Evolutionary conservation across 2,888 invertebrate genomes (phyloP), one percentile per base, ranked within the genome.

Genomic region (Melieria picta): DNA sequence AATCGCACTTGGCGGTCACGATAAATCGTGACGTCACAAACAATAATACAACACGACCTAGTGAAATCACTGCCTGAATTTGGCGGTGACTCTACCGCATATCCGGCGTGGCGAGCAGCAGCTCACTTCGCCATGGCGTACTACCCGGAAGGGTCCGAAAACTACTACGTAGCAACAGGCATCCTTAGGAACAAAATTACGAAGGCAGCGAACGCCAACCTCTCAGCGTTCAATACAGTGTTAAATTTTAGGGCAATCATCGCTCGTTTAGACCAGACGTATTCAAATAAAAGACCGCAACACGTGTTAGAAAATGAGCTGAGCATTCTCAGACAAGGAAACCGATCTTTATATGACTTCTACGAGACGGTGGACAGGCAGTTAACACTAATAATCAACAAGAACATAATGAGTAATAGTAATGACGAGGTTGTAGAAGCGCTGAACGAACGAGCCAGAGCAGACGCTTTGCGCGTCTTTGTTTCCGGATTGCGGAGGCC

Each of bases 301-400:
- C 43, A 65, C 42, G 65, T 65, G 13, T 13, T 65, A 16, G 65
- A 65, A 65, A 55, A 42, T 11, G 65, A 65, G 56, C 45, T 55
- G 45, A 65, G 65, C 16, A 46, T 65, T 56, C 65, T 56, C 9
- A 65, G 55, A 43, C 65, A 76, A 58, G 74, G 72, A 4, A 64
- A 69, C 16, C 62, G 45, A 52, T 48, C 74, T 11, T 69, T 75
- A 4, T 45, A 60, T 56, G 7, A 71, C 2, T 71, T 64, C 47
- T 73, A 70, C 7, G 70, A 73, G n/a, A 5, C 60, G 43, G 60
- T 60, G 43, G 45, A 73, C 16, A 50, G 45, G n/a, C 60, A 71
- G 50, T 42, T 70, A 13, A 64, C 65, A 13, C 45, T 52, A 7
- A 66, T 66, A 10, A 46, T 56, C 10, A 68, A 68, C 43, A 68